Evolutionary conservation across 1,140 invertebrate genomes (phyloP).

Genomic region (Lethrus apterus): DNA sequence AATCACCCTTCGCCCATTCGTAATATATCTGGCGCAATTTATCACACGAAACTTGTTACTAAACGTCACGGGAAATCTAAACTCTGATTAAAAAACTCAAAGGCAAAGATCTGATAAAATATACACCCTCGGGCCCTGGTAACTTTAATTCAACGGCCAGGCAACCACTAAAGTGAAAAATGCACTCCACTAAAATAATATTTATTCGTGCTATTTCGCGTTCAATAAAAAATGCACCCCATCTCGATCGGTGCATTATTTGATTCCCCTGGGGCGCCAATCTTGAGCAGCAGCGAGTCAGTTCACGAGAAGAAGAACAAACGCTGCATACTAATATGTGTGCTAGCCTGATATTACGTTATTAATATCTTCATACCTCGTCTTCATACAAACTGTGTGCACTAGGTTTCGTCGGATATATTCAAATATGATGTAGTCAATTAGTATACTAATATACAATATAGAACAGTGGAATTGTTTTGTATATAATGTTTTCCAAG

Average conservation of each 20-base stretch:
- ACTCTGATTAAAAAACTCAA: too few species aligned
- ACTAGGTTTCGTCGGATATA: too few species aligned
- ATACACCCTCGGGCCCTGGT: conserved; percentile 7
- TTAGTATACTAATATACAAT: too few species aligned
- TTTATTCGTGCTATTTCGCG: conserved; percentile 33
- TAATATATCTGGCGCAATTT: too few species aligned
- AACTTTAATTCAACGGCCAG: conserved; percentile 5
- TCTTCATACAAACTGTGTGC: too few species aligned
- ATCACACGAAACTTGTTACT: too few species aligned
- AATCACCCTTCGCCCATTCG: too few species aligned
- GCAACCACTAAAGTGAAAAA: conserved; percentile 34
- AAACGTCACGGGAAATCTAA: too few species aligned
- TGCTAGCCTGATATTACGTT: background rate
- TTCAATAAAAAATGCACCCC: conserved; percentile 38
- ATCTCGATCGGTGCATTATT: conserved; percentile 31
- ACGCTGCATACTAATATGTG: conserved; percentile 6
- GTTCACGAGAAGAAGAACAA: background rate
- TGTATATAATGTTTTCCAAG: too few species aligned
- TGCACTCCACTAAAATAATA: conserved; percentile 36
- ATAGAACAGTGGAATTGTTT: too few species aligned
- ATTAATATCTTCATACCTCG: conserved; percentile 10
- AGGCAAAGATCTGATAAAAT: conserved; percentile 10
- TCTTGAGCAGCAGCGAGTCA: conserved; percentile 4
- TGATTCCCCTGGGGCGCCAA: conserved; percentile 14
- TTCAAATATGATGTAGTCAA: too few species aligned